Evolutionary conservation across 2,113 vertebrate genomes (phyloP).

Genomic region (Vidua macroura): DNA sequence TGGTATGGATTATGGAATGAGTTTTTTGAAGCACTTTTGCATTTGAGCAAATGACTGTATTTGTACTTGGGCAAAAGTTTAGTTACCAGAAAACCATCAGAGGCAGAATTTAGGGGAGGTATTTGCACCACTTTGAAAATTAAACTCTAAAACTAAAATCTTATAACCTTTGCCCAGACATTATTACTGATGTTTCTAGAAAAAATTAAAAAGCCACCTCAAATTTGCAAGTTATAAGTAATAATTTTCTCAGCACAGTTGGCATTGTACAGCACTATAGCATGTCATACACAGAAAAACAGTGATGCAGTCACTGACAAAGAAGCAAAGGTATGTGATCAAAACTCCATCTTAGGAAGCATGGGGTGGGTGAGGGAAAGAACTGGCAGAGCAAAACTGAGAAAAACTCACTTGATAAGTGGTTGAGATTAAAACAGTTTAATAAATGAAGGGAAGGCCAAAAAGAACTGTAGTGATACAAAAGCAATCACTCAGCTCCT

Average conservation of each 20-base stretch:
- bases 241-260: background rate
- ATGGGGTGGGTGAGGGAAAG: background rate
- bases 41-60: background rate
- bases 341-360: background rate
- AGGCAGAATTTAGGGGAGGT: background rate
- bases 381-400: background rate
- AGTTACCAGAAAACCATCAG: background rate
- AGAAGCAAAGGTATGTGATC: background rate
- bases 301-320: background rate
- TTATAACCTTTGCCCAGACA: background rate
- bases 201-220: background rate
- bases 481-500: background rate
- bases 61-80: background rate
- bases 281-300: background rate
- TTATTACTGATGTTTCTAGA: background rate
- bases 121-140: background rate
- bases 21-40: background rate
- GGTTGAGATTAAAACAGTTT: background rate
- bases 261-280: background rate
- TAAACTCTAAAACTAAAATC: background rate
- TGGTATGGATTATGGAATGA: background rate
- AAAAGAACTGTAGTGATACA: rapidly evolving
- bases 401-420: background rate
- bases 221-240: background rate
- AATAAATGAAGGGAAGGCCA: background rate